These are phyloP conservation scores for Phyllotreta cruciferae DNA, from an alignment of 2,888 invertebrate genomes.

Conservation along the genomic window DNA sequence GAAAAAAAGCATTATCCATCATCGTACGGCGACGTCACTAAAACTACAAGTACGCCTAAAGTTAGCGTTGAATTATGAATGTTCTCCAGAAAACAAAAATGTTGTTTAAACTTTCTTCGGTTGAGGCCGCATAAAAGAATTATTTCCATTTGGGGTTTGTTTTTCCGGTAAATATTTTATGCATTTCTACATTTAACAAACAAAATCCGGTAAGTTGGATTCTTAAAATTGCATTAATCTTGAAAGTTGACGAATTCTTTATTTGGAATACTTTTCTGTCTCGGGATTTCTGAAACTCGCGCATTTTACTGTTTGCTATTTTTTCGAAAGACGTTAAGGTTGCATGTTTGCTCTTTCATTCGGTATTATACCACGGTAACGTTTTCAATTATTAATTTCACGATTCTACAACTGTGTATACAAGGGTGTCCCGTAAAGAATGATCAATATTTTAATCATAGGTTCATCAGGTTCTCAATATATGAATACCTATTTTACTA, in stretches of 20 bases:
- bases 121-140: constrained; percentile 19
- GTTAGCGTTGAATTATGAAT: constrained; percentile 32
- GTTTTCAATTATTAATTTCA: neutral
- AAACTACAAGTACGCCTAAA: constrained; percentile 26
- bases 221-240: constrained; percentile 31
- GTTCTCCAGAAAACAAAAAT: constrained; percentile 31
- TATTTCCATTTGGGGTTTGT: constrained; percentile 31
- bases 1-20: constrained; percentile 35
- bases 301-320: constrained; percentile 13
- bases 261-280: constrained; percentile 8
- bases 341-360: constrained; percentile 11
- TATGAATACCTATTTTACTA: no score
- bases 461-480: no score
- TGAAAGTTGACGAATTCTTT: constrained; percentile 26
- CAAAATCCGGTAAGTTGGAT: constrained; percentile 26
- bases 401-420: no score
- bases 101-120: constrained; percentile 18
- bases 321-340: constrained; percentile 11
- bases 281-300: constrained; percentile 14
- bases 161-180: constrained; percentile 32
- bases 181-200: constrained; percentile 27
- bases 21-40: constrained; percentile 22
- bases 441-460: no score
- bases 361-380: constrained; percentile 3
- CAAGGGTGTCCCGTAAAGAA: no score